A percentile compares a stretch with the other conserved stretches of the same genome.
These are phyloP conservation scores for Pristionchus exspectatus DNA, from an alignment of 2,888 invertebrate species.

Conservation along the genomic window DNA sequence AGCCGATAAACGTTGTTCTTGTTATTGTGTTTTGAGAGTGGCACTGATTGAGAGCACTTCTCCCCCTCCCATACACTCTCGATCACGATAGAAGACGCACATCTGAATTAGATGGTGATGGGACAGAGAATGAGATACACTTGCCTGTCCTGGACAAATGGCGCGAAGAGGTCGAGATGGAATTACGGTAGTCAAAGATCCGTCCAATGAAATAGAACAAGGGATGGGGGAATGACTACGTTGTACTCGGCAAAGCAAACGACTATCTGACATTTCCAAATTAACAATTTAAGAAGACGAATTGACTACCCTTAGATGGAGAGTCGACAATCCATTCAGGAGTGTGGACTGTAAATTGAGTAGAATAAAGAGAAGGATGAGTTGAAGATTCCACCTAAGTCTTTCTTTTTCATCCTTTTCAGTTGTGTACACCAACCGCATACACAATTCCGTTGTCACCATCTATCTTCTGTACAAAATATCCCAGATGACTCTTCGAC, in stretches of 20 bases:
- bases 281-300: not conserved
- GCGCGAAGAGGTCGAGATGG: constrained; percentile 71
- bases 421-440: constrained; percentile 83
- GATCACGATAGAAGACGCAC: constrained; percentile 77
- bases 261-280: constrained; percentile 25
- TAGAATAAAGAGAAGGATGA: constrained; percentile 70
- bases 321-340: constrained; percentile 67
- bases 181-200: constrained; percentile 57
- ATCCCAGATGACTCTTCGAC: constrained; percentile 84
- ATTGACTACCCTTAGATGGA: not conserved
- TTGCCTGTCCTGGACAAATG: constrained; percentile 72
- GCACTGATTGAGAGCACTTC: constrained; percentile 63
- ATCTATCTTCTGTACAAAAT: constrained; percentile 88
- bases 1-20: not conserved
- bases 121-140: not conserved
- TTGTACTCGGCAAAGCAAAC: constrained; percentile 65
- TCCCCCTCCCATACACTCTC: constrained; percentile 74
- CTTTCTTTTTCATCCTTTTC: constrained; percentile 11
- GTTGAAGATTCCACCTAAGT: constrained; percentile 71
- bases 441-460: constrained; percentile 86
- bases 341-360: constrained; percentile 62
- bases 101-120: constrained; percentile 82
- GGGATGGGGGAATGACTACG: constrained; percentile 69
- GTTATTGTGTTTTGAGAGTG: constrained; percentile 43
- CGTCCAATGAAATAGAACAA: constrained; percentile 58